Evolutionary conservation across 2,113 vertebrate species (phyloP), one percentile per base, ranked within the genome.

Genomic region (Toxostoma redivivum): DNA sequence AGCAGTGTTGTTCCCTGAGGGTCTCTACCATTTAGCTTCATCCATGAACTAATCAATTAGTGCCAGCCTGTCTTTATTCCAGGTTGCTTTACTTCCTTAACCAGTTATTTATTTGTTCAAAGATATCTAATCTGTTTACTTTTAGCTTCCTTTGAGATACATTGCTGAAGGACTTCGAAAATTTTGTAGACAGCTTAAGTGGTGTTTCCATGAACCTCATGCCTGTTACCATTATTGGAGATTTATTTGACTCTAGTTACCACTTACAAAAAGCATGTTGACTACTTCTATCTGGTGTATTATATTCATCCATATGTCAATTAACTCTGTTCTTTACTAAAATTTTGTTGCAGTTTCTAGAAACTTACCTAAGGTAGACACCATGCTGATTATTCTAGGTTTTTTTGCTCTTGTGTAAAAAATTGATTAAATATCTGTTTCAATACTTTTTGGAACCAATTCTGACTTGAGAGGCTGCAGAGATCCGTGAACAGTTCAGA

Each of bases 251-350:
- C 40, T 92, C 9, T 33, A 40, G 38, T 67, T 80, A n/a, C 48
- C 19, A 60, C n/a, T 88, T 37, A 58, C 10, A 42, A 56, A 78
- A 64, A 62, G 2, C 9, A 58, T 5, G 3, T 35, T 92, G 48
- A 38, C 18, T 69, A 30, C 24, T 51, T 40, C 8, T 76, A 2
- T 30, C 5, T 80, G 10, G 6, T 79, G 3, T 80, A 20, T 86
- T 72, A 15, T 37, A 57, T 3, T 70, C 3, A 35, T 57, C 12
- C 2, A 3, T 60, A 7, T 4, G 2, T 62, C 8, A 1, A 1
- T 85, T 71, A 62, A 53, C 9, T 40, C 10, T 77, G 8, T 65
- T 66, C 7, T 69, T 45, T 33, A 44, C 5, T 60, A 15, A 56
- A 66, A 33, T 64, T 60, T 54, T 47, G 5, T 24, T 88, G n/a